Percentiles rank a stretch among this genome's conserved stretches.
These are phyloP conservation scores for Buathra laborator DNA, from an alignment of 2,888 invertebrate genomes.

Conservation along the genomic window DNA sequence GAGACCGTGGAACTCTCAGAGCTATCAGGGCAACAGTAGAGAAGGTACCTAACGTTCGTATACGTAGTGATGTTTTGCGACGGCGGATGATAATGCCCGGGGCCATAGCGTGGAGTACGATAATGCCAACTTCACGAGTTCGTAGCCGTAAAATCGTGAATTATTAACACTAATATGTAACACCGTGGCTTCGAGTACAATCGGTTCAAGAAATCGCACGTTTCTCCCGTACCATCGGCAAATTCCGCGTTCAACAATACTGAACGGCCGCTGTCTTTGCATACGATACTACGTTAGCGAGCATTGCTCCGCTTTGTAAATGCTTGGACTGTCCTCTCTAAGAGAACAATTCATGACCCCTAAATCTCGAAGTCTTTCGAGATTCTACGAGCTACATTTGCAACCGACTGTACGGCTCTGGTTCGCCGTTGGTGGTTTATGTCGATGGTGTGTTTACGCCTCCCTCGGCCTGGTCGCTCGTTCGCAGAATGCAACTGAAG, in stretches of 20 bases:
- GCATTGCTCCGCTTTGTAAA: neutral
- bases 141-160: conserved; percentile 78
- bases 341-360: conserved; percentile 24
- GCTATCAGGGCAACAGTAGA: neutral
- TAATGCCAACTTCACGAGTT: conserved; percentile 77
- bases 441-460: conserved; percentile 76
- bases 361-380: conserved; percentile 20
- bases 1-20: neutral
- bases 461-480: conserved; percentile 67
- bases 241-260: neutral
- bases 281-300: neutral
- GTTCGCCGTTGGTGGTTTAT: conserved; percentile 75
- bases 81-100: conserved; percentile 68
- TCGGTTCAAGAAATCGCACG: conserved; percentile 70
- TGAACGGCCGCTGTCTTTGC: neutral
- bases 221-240: neutral
- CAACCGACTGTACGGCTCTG: conserved; percentile 69
- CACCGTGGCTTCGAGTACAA: conserved; percentile 73
- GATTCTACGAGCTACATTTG: conserved; percentile 42
- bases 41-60: conserved; percentile 16
- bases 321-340: conserved; percentile 1
- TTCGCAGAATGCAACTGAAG: conserved; percentile 70
- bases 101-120: conserved; percentile 60
- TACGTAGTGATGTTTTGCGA: conserved; percentile 47
- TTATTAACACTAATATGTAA: conserved; percentile 79